Conservation (phyloP, 2,113 vertebrate genomes). For the Vombatus ursinus region DNA sequence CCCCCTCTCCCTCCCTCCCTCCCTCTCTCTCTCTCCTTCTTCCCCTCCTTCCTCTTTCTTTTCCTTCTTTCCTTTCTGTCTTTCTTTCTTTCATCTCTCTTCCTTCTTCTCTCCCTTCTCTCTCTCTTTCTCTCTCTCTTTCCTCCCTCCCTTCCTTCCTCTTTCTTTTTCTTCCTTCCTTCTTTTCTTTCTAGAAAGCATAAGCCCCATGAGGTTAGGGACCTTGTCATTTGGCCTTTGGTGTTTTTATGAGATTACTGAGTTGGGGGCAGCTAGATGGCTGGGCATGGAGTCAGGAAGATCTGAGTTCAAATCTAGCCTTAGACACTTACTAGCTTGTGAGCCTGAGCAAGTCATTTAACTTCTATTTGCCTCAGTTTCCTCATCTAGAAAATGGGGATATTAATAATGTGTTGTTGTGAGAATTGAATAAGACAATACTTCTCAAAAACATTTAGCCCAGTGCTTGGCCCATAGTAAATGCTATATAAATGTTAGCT, state of each 20-base stretch:
- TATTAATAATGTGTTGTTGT: neutral
- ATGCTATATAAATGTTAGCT: neutral
- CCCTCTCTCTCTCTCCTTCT: too few relatives aligned
- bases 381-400: neutral
- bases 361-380: neutral
- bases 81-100: neutral
- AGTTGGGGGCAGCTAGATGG: neutral
- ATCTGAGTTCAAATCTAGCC: neutral
- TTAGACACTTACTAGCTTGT: neutral
- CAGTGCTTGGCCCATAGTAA: neutral
- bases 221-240: neutral
- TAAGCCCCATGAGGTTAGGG: too few relatives aligned
- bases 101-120: neutral
- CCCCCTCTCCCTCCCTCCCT: neutral
- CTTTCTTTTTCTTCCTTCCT: neutral
- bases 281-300: neutral
- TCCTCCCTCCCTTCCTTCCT: neutral
- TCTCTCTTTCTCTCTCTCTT: neutral
- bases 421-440: neutral
- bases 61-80: neutral
- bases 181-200: neutral
- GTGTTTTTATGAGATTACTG: neutral
- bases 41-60: neutral
- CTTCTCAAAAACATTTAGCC: neutral
- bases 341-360: neutral